A percentile compares a stretch with the other conserved stretches of the same genome.
Conservation (phyloP, 2,797 vertebrate species). For the Crocidura indochinensis region DNA sequence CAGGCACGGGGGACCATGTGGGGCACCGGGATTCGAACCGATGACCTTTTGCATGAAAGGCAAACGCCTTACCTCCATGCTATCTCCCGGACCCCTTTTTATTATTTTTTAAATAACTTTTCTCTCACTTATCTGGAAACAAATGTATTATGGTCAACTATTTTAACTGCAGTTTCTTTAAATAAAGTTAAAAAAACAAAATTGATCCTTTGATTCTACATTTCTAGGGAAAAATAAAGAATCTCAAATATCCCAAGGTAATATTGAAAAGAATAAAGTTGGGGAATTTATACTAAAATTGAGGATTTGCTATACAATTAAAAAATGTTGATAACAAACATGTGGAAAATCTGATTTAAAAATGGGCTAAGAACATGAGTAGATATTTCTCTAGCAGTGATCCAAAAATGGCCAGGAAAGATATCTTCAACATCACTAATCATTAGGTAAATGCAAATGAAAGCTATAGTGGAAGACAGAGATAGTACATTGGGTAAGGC, state of each 20-base stretch:
- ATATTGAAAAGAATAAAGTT: conserved; percentile 51
- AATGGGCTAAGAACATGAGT: conserved; percentile 22
- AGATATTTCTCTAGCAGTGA: conserved; percentile 51
- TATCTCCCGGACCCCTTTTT: too few species aligned
- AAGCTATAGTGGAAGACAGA: not conserved
- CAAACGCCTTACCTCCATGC: too few species aligned
- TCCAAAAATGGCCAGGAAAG: not conserved
- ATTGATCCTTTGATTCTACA: not conserved
- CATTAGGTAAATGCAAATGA: conserved; percentile 13
- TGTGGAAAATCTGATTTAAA: conserved; percentile 9
- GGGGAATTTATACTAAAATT: conserved; percentile 14
- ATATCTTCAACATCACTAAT: not conserved
- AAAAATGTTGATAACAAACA: conserved; percentile 7
- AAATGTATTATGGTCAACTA: too few species aligned
- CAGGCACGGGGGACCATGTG: too few species aligned
- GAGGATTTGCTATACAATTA: conserved; percentile 7
- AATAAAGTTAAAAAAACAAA: not conserved
- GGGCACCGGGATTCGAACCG: too few species aligned
- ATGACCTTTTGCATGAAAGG: too few species aligned
- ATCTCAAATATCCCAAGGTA: not conserved
- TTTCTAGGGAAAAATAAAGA: conserved; percentile 50
- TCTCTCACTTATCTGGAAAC: too few species aligned
- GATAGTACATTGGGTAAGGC: too few species aligned
- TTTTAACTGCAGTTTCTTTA: too few species aligned
- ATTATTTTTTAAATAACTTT: too few species aligned